Evolutionary conservation across 2,888 invertebrate genomes (phyloP).

Genomic region (Onchidella celtica): DNA sequence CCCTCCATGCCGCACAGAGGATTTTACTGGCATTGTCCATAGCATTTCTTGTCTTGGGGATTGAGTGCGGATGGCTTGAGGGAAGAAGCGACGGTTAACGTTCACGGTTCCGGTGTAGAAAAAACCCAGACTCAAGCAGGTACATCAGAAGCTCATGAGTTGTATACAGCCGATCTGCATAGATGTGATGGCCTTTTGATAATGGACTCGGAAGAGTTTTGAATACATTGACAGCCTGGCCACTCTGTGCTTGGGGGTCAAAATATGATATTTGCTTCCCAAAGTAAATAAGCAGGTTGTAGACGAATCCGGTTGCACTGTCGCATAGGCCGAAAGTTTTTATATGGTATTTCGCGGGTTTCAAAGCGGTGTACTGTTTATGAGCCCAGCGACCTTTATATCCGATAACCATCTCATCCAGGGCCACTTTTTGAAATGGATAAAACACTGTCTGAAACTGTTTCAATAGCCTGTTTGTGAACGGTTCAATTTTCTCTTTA

Average conservation of each 20-base stretch:
- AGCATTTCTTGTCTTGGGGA: neutral
- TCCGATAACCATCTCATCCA: constrained; percentile 10
- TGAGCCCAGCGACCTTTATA: neutral
- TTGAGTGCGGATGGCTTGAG: neutral
- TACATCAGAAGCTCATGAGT: neutral
- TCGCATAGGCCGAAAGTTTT: constrained; percentile 13
- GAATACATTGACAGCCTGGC: too few species aligned
- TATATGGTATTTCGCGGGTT: constrained; percentile 1
- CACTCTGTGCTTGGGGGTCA: neutral
- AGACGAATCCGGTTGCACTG: neutral
- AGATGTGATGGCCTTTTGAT: constrained; percentile 1
- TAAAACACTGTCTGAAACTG: constrained; percentile 18
- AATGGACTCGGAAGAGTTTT: neutral
- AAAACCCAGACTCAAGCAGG: neutral
- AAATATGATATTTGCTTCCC: neutral
- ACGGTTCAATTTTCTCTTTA: constrained; percentile 18
- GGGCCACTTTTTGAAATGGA: constrained; percentile 6
- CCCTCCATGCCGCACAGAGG: constrained; percentile 6
- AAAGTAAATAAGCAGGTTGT: constrained; percentile 19
- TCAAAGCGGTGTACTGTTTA: neutral
- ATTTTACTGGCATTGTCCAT: neutral
- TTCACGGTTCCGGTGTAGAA: neutral
- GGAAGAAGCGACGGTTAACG: neutral
- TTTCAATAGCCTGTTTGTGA: neutral
- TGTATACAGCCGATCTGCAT: neutral